Base-by-base conservation (phyloP, 2,888 invertebrate genomes). In the Xanthorhoe designata region DNA sequence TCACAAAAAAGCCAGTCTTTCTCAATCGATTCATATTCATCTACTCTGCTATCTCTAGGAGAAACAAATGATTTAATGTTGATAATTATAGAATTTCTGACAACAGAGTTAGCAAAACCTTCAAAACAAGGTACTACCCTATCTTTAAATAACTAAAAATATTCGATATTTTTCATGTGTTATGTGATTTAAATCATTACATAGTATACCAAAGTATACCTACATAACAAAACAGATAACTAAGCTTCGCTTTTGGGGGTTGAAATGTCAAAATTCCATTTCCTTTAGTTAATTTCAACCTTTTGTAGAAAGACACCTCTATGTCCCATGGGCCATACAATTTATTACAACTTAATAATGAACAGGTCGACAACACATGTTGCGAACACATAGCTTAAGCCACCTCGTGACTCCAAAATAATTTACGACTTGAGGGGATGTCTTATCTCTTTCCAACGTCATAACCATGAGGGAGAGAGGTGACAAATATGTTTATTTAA, bases 321-420 rank as follows among this genome's bases (percentile, higher is more conserved):
- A 71, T 72, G 75, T 87, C 88, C 83, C 85, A 64, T 74, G 84
- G 86, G 84, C 77, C 83, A 82, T 84, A 81, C 83, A 90, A 91
- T 91, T 88, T 92, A 93, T 92, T 90, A 90, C 88, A 83, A 88
- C 86, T 89, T 90, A 90, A 92, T 93, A 91, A 90, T 85, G 85
- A 83, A 76, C 82, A 77, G 85, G 86, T 88, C 86, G 89, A 90
- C 88, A 86, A 80, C 80, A 83, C 90, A 90, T 91, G 90, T 88
- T 88, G 78, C 79, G 76, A 72, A 84, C 86, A 84, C 86, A 88
- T 88, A 87, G 86, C 78, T 85, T 86, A 83, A 77, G 71, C 72
- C 78, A 81, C 79, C 79, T 81, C 77, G 76, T 83, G 79, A 83
- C 85, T 86, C 75, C 78, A 78, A 81, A 76, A 81, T 88, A 87